Evolutionary conservation across 2,888 invertebrate species (phyloP), one percentile per base, ranked within the genome.

Genomic region (Mesorhabditis spiculigera): DNA sequence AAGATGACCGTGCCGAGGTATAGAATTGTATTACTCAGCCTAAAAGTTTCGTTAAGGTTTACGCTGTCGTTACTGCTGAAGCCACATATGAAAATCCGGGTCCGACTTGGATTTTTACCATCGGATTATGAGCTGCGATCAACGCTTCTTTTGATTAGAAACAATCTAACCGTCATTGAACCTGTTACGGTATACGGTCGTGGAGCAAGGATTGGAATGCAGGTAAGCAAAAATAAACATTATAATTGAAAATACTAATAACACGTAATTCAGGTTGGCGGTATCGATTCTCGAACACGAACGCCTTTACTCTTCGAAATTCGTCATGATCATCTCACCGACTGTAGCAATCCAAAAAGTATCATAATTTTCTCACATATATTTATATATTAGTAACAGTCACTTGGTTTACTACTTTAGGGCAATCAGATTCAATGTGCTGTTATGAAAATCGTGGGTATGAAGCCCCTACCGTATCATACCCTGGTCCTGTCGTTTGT

Each of bases 111-210:
- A 45, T 89, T 89, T 81, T 82, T 87, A 65, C 89, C 89, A 5
- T 85, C 85, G 65, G 88, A 89, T 81, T 88, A 88, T 77, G 78
- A 81, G 5, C 80, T 87, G 8, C 86, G 87, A 72, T 87, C 88
- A 10, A 88, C 89, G 16, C 78, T 89, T 63, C 85, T 89, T 62
- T 81, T 89, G 71, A 87, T 89, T 66, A 91, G 95, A 81, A 97
- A 96, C 87, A 97, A 97, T 87, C 88, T 97, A 84, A 97, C 96
- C 0, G 91, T 94, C 58, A 87, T 95, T 84, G 96, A 97, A 87
- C 91, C 91, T 4, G 89, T 95, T 43, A 90, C 91, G 84, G 87
- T 97, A 73, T 90, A 90, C 70, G 95, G 93, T 0, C 91, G 91
- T 84, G 94, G 95, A 16, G 93, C 93, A 1, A 88, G 90, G 78